Evolutionary conservation across 2,113 vertebrate genomes (phyloP).

Genomic region (Camelus bactrianus): DNA sequence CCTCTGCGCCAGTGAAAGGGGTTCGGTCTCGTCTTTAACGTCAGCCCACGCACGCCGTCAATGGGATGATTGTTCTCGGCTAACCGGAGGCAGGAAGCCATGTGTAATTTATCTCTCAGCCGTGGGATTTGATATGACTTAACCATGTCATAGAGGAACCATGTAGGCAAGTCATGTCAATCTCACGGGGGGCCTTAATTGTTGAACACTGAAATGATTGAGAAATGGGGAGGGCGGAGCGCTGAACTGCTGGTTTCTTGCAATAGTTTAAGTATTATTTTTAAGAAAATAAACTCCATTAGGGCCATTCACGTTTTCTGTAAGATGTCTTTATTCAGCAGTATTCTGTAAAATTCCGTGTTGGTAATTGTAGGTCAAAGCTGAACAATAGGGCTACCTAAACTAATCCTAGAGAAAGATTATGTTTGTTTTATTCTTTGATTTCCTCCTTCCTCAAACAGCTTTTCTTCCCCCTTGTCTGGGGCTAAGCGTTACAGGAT

Average conservation of each 20-base stretch:
- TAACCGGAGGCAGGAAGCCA: not conserved
- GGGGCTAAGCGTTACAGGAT: conserved; percentile 66
- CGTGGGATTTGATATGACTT: not conserved
- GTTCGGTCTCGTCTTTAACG: not conserved
- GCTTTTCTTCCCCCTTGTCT: conserved; percentile 33
- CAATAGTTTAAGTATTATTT: not conserved
- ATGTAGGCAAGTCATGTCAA: not conserved
- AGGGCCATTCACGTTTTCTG: not conserved
- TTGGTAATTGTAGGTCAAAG: not conserved
- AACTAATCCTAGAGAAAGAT: not conserved
- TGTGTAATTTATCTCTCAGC: not conserved
- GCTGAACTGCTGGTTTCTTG: not conserved
- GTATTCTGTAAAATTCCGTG: not conserved
- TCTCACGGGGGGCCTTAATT: not conserved
- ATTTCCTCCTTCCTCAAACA: conserved; percentile 46
- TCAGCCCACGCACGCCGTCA: rapidly evolving
- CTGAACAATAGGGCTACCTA: not conserved
- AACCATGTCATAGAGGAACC: not conserved
- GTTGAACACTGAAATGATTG: not conserved
- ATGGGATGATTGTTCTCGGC: not conserved
- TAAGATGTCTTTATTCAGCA: conserved; percentile 28
- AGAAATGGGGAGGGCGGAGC: not conserved
- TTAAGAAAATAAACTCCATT: conserved; percentile 61
- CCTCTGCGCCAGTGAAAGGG: not conserved
- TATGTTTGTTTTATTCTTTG: not conserved